phyloP scores from a whole-genome alignment of 2,797 vertebrate genomes.

The Paramormyrops hopkinsi region DNA sequence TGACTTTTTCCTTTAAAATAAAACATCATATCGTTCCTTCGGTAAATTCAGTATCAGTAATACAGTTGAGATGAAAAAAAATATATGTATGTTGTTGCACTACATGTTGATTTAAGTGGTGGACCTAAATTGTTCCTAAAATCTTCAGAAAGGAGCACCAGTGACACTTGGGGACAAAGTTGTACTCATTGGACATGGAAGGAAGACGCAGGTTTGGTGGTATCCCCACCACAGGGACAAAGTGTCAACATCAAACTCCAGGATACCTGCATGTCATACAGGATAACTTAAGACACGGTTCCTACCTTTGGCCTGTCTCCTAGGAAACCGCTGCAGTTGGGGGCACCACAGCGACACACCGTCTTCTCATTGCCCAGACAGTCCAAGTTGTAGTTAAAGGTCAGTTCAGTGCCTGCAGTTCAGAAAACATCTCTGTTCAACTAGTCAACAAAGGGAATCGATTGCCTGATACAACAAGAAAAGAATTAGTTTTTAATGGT shows the following conservation, averaged over 20 bases:
- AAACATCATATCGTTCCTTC: background rate
- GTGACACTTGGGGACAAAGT: background rate
- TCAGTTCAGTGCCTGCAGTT: constrained; percentile 80
- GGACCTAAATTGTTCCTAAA: background rate
- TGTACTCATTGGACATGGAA: background rate
- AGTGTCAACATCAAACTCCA: background rate
- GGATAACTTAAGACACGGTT: background rate
- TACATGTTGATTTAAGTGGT: background rate
- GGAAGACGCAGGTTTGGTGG: background rate
- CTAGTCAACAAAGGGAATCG: background rate
- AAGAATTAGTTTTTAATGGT: background rate
- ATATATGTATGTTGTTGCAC: background rate
- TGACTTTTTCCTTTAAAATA: background rate
- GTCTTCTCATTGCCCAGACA: constrained; percentile 97
- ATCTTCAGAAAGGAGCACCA: background rate
- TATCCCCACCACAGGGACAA: background rate
- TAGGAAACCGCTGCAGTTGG: constrained; percentile 96
- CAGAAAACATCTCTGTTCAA: background rate
- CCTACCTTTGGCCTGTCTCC: constrained; percentile 91
- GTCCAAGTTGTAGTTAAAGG: constrained; percentile 97
- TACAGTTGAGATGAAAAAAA: background rate
- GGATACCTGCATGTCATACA: background rate
- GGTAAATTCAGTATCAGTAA: background rate
- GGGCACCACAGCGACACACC: constrained; percentile 85
- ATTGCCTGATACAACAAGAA: background rate